These are phyloP conservation scores for Rhineura floridana DNA, from an alignment of 2,113 vertebrate species.

Conservation along the genomic window DNA sequence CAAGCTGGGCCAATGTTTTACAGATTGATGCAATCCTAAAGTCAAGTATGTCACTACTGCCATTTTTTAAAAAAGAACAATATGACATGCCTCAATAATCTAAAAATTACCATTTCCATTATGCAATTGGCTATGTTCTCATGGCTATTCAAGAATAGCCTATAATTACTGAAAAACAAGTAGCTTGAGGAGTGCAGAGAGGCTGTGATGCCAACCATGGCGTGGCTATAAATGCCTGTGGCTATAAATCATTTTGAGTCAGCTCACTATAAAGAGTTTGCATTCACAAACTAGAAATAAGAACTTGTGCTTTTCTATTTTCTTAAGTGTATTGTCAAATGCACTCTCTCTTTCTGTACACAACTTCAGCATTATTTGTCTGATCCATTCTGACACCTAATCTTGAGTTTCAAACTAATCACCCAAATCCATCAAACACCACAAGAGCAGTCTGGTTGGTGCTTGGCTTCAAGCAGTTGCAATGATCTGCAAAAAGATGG, in stretches of 20 bases:
- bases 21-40: background rate
- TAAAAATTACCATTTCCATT: background rate
- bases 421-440: background rate
- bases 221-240: background rate
- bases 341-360: background rate
- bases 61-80: background rate
- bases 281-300: background rate
- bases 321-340: background rate
- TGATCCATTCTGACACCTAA: background rate
- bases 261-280: constrained; percentile 25
- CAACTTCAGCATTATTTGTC: background rate
- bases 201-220: background rate
- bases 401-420: background rate
- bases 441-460: background rate
- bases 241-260: background rate
- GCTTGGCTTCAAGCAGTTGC: background rate
- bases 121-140: background rate
- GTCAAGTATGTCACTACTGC: background rate
- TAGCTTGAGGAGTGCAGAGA: background rate
- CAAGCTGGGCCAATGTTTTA: background rate
- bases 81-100: background rate
- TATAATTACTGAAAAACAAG: background rate
- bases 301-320: background rate
- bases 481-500: background rate
- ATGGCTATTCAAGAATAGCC: background rate